Evolutionary conservation across 2,113 vertebrate genomes (phyloP).

Genomic region (Petrocephalus microphthalmus): DNA sequence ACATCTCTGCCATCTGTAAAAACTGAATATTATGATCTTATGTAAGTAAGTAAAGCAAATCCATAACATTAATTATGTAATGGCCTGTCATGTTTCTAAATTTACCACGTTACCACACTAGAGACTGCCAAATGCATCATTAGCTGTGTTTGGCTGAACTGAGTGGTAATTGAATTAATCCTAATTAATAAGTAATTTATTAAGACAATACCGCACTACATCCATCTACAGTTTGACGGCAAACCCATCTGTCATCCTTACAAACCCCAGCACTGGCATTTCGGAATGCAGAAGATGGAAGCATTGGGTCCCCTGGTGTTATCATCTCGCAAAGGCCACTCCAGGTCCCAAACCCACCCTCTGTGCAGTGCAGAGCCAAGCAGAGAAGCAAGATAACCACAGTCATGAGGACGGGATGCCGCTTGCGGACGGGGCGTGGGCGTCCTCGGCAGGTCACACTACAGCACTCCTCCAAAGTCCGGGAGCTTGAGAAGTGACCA

Average conservation of each 20-base stretch:
- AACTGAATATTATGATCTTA: background rate
- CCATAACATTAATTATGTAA: background rate
- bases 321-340: background rate
- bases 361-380: background rate
- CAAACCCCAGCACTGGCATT: background rate
- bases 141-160: background rate
- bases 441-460: background rate
- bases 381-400: background rate
- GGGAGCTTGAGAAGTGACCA: background rate
- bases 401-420: background rate
- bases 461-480: background rate
- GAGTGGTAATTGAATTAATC: background rate
- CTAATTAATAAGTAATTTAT: background rate
- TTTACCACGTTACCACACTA: background rate
- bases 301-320: background rate
- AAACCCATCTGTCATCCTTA: background rate
- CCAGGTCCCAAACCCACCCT: background rate
- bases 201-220: background rate
- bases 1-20: background rate
- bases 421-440: background rate
- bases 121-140: background rate
- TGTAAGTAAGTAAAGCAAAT: background rate
- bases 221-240: background rate
- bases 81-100: background rate
- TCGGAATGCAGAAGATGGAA: background rate